A percentile compares a stretch with the other conserved stretches of the same genome.
Conservation (phyloP, 2,113 vertebrate genomes). For the Dolichotis patagonum region DNA sequence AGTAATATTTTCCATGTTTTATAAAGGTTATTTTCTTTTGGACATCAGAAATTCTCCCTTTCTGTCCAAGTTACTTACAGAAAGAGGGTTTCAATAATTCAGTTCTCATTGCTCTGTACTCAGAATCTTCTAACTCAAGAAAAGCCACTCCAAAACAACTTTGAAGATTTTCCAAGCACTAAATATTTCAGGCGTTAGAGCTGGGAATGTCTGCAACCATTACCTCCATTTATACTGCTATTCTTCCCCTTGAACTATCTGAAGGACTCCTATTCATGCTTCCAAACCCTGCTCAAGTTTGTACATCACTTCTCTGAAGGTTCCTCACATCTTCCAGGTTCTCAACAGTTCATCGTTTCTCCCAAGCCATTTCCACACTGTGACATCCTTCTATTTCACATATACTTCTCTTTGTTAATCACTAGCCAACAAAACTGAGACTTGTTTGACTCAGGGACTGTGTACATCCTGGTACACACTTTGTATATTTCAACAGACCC, state of each 20-base stretch:
- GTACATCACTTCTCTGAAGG: neutral
- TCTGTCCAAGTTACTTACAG: neutral
- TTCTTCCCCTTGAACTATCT: neutral
- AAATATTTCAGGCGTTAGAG: neutral
- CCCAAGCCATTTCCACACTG: neutral
- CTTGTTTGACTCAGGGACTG: neutral
- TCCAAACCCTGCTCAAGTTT: neutral
- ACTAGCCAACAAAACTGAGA: neutral
- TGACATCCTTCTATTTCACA: neutral
- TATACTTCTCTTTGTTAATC: neutral
- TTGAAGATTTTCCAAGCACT: neutral
- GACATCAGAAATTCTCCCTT: neutral
- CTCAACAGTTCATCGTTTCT: neutral
- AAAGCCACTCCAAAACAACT: neutral
- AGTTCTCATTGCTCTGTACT: neutral
- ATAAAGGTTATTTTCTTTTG: neutral
- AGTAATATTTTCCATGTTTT: neutral
- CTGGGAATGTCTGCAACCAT: neutral
- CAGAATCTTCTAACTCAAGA: slow-evolving; percentile 4
- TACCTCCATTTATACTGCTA: neutral
- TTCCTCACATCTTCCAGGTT: neutral
- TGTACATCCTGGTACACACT: neutral
- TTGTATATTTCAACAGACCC: neutral
- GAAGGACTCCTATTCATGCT: neutral
- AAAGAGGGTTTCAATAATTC: neutral